A percentile compares a stretch with the other conserved stretches of the same genome.
phyloP scores from a whole-genome alignment of 1,140 invertebrate genomes.

The Nasonia longicornis region DNA sequence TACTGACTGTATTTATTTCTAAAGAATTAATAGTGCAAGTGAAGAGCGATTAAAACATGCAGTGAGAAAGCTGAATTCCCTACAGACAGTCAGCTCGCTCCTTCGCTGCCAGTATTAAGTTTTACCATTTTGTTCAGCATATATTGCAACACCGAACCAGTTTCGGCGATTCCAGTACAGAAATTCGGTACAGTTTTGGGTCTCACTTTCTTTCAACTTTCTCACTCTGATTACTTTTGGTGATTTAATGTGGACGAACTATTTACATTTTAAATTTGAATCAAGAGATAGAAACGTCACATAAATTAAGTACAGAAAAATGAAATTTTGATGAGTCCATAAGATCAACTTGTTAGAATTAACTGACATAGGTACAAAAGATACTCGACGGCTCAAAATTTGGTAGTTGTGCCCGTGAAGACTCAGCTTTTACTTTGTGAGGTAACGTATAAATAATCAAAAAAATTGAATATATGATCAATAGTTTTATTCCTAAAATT shows the following conservation, averaged over 20 bases:
- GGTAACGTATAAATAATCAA: no score
- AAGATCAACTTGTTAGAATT: no score
- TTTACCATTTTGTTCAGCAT: constrained; percentile 26
- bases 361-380: background rate
- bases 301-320: no score
- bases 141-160: constrained; percentile 35
- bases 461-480: no score
- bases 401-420: no score
- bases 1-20: background rate
- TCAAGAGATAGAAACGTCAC: no score
- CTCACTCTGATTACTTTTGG: background rate
- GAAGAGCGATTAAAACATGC: background rate
- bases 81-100: background rate
- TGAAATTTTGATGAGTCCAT: no score
- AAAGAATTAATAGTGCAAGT: constrained; percentile 22
- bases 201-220: constrained; percentile 25
- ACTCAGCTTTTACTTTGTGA: no score
- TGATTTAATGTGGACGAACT: background rate
- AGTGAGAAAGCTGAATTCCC: constrained; percentile 29
- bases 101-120: background rate
- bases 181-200: constrained; percentile 20
- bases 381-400: background rate
- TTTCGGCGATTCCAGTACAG: background rate
- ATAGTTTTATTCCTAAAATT: no score
- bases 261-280: background rate